Conservation (phyloP, 2,113 vertebrate genomes). For the Thalassarche chlororhynchos region DNA sequence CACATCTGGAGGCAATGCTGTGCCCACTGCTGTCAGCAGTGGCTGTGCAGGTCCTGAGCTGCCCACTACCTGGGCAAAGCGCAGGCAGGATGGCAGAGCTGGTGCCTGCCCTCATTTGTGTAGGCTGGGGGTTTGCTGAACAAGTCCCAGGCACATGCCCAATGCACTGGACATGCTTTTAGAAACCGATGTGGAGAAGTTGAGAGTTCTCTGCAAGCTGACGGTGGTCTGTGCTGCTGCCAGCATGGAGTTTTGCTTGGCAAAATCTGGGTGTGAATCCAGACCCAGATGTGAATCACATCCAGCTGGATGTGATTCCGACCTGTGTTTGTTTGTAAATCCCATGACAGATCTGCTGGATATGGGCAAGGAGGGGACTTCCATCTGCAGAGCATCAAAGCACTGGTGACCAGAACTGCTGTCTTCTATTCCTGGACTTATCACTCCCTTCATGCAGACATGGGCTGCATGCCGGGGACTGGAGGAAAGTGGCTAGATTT, state of each 20-base stretch:
- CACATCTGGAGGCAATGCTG: background rate
- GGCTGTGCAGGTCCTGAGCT: background rate
- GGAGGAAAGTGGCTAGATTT: background rate
- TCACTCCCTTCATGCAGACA: rapidly evolving
- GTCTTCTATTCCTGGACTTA: no score
- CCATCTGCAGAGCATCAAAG: background rate
- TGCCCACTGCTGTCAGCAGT: background rate
- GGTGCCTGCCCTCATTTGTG: background rate
- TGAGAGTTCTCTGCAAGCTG: background rate
- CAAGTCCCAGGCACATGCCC: background rate
- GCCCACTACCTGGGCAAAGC: background rate
- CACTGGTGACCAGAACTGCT: background rate
- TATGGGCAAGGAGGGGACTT: background rate
- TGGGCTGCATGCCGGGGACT: background rate
- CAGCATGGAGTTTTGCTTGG: no score
- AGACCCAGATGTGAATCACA: background rate
- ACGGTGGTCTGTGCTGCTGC: background rate
- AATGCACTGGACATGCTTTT: background rate
- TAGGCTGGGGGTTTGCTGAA: background rate
- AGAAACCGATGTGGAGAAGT: background rate
- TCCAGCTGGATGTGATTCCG: background rate
- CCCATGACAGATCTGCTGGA: background rate
- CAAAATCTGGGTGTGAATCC: background rate
- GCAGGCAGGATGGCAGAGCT: background rate
- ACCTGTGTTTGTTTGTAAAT: background rate